Evolutionary conservation across 2,888 invertebrate species (phyloP).

Genomic region (Harpagoxenus sublaevis): DNA sequence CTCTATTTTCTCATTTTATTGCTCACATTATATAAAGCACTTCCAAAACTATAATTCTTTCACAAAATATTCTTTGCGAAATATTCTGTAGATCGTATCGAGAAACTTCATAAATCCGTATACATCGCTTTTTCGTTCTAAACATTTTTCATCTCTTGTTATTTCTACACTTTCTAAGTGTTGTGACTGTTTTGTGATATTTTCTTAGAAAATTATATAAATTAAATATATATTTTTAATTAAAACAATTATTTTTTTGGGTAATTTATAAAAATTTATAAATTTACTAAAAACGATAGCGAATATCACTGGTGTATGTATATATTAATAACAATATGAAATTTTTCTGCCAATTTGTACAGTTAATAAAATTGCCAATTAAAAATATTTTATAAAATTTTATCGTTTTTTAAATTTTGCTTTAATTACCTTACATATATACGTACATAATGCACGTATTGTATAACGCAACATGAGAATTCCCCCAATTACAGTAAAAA

Average conservation of each 20-base stretch:
- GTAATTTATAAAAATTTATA: neutral
- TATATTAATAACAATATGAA: neutral
- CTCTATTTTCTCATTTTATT: neutral
- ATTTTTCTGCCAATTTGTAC: neutral
- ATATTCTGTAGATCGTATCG: neutral
- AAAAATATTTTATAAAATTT: slow-evolving; percentile 11
- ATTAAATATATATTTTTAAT: neutral
- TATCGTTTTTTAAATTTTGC: neutral
- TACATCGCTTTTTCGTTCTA: neutral
- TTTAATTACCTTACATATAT: slow-evolving; percentile 21
- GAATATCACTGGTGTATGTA: neutral
- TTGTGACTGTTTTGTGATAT: slow-evolving; percentile 1
- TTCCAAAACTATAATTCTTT: slow-evolving; percentile 26
- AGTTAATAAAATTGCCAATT: slow-evolving; percentile 17
- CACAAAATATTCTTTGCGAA: slow-evolving; percentile 1
- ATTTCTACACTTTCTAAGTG: neutral
- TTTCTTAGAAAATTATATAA: neutral
- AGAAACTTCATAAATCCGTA: neutral
- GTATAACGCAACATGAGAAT: slow-evolving; percentile 16
- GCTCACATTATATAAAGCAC: slow-evolving; percentile 20
- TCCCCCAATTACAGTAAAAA: slow-evolving; percentile 51
- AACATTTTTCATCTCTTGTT: neutral
- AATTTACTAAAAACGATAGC: neutral
- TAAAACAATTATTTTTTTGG: neutral
- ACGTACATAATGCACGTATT: neutral